phyloP scores from a whole-genome alignment of 2,113 vertebrate species.

The Rhea pennata region DNA sequence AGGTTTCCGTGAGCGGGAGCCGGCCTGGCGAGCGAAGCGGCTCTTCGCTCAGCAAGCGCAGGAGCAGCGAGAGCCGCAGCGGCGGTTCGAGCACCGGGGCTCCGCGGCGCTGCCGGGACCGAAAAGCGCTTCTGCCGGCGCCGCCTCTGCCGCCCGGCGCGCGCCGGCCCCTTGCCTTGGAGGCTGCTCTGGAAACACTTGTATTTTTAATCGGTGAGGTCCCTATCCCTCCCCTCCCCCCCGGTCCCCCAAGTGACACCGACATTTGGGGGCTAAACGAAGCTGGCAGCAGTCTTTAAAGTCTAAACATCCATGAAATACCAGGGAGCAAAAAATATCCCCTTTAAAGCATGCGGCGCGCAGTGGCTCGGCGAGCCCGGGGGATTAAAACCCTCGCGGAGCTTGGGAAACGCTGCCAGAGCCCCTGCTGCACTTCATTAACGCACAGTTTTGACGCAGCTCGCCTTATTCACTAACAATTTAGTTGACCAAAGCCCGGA shows the following conservation, averaged over 20 bases:
- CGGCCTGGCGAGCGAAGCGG: not conserved
- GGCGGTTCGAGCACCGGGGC: no score
- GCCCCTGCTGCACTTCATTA: slow-evolving; percentile 55
- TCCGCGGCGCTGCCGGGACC: no score
- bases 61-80: not conserved
- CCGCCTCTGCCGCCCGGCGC: no score
- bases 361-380: not conserved
- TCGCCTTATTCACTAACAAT: slow-evolving; percentile 8
- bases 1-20: not conserved
- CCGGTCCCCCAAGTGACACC: not conserved
- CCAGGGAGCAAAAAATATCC: not conserved
- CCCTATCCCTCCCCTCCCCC: not conserved
- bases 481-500: not conserved
- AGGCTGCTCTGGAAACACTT: not conserved
- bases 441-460: slow-evolving; percentile 44
- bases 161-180: no score
- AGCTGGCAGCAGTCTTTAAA: not conserved
- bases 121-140: no score
- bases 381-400: slow-evolving; percentile 31
- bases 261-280: not conserved
- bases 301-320: not conserved
- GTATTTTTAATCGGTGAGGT: not conserved
- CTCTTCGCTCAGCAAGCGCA: not conserved
- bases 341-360: not conserved
- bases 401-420: slow-evolving; percentile 16